These are phyloP conservation scores for Drosophila arawakana DNA, from an alignment of 1,140 invertebrate genomes.

Conservation along the genomic window DNA sequence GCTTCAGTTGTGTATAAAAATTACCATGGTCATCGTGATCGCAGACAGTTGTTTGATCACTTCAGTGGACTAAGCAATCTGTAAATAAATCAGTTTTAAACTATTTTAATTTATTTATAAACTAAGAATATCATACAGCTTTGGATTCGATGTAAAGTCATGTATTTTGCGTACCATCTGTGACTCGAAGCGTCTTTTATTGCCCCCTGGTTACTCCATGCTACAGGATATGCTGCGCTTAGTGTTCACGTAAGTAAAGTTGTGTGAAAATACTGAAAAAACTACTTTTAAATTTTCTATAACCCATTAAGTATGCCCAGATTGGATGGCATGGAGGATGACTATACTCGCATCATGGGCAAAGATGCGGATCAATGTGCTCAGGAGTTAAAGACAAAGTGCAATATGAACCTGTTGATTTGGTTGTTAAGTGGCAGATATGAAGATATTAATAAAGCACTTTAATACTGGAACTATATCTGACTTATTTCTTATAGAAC, in stretches of 20 bases:
- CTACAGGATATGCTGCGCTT: conserved; percentile 73
- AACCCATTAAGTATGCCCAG: conserved; percentile 59
- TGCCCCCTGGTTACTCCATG: conserved; percentile 79
- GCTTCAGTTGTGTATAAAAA: conserved; percentile 24
- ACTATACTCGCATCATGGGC: conserved; percentile 66
- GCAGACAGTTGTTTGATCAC: conserved; percentile 63
- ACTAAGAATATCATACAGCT: conserved; percentile 20
- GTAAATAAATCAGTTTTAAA: conserved; percentile 38
- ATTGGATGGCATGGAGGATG: conserved; percentile 67
- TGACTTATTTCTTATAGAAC: no score
- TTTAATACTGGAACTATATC: not conserved
- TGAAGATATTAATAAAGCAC: not conserved
- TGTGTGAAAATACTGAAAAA: not conserved
- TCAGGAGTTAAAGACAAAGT: conserved; percentile 49
- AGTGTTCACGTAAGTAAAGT: conserved; percentile 67
- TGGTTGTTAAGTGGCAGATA: conserved; percentile 58
- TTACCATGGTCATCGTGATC: conserved; percentile 68
- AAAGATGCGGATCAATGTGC: conserved; percentile 56
- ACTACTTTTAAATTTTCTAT: not conserved
- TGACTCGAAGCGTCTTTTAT: conserved; percentile 65
- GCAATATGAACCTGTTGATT: conserved; percentile 67
- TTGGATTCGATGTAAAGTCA: conserved; percentile 71
- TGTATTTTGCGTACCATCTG: conserved; percentile 76
- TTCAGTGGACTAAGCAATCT: conserved; percentile 59
- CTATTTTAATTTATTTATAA: not conserved